Evolutionary conservation across 2,113 vertebrate genomes (phyloP).

Genomic region (Gnathonemus echidnorhynchus): DNA sequence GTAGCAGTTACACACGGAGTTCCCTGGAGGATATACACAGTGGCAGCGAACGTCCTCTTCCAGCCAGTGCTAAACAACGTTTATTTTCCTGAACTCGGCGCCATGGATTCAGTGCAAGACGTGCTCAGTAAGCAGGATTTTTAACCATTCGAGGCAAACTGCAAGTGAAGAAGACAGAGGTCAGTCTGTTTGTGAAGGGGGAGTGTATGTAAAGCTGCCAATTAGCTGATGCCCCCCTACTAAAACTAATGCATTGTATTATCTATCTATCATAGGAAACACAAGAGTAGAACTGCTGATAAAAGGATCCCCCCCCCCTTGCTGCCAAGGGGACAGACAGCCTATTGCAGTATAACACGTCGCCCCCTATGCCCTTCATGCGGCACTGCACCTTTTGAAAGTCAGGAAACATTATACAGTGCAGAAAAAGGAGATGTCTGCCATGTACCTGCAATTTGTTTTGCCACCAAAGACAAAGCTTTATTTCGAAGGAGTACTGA

Average conservation of each 20-base stretch:
- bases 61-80: neutral
- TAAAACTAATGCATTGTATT: neutral
- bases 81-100: neutral
- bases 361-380: neutral
- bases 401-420: neutral
- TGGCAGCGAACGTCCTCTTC: neutral
- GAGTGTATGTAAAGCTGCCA: neutral
- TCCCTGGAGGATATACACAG: neutral
- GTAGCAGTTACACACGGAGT: neutral
- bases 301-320: neutral
- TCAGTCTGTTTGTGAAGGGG: neutral
- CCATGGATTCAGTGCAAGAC: neutral
- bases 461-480: neutral
- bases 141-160: neutral
- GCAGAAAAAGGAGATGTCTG: neutral
- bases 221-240: neutral
- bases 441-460: neutral
- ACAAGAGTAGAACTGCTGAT: neutral
- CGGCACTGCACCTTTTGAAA: neutral
- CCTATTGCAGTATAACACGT: neutral
- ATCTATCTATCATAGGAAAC: neutral
- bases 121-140: neutral
- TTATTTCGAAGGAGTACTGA: neutral
- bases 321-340: neutral
- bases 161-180: neutral